Conservation (phyloP, 2,113 vertebrate species). For the Lepidothrix coronata region DNA sequence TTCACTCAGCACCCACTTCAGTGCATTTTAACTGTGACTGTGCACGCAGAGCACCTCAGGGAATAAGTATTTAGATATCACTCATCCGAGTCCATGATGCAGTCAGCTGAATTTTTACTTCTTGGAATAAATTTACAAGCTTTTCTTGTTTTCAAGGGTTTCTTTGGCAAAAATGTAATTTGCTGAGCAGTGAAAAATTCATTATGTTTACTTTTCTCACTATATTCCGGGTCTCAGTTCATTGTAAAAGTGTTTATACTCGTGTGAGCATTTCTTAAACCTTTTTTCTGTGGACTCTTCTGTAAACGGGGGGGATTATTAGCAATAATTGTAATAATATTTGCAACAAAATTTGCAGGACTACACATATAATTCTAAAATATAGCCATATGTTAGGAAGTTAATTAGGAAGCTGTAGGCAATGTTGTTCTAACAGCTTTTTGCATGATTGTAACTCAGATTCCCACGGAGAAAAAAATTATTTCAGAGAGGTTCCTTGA, state of each 20-base stretch:
- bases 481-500: background rate
- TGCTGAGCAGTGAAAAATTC: background rate
- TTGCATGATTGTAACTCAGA: background rate
- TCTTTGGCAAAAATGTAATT: background rate
- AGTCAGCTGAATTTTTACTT: slow-evolving; percentile 11
- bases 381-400: background rate
- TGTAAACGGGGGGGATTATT: background rate
- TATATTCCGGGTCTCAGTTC: background rate
- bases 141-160: background rate
- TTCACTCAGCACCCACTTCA: background rate
- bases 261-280: background rate
- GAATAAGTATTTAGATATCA: background rate
- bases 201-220: background rate
- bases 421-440: background rate
- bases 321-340: background rate
- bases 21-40: background rate
- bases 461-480: background rate
- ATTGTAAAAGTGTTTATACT: background rate
- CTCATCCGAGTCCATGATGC: background rate
- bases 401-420: background rate
- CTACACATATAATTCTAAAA: background rate
- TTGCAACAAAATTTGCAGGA: background rate
- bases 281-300: background rate
- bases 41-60: background rate
- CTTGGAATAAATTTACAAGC: background rate